Evolutionary conservation across 2,888 invertebrate genomes (phyloP), one percentile per base, ranked within the genome.

Genomic region (Octonoba sinensis): DNA sequence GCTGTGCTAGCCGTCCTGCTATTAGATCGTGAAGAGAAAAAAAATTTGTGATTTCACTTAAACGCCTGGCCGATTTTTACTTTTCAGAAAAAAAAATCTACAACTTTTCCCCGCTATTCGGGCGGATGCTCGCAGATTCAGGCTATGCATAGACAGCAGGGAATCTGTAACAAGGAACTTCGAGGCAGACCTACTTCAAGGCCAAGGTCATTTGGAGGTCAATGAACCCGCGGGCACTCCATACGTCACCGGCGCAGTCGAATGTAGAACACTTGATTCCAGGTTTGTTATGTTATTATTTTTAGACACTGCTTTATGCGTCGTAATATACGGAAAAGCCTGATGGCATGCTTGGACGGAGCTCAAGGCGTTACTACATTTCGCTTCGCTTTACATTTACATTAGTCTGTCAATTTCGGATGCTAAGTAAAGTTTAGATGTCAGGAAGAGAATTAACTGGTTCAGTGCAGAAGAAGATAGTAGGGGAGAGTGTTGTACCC

Each of bases 111-210:
- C 54, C 56, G 56, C 44, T 36, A 36, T 54, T 56, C 54, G 70
- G 46, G 54, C 73, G 73, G 73, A 74, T 74, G 51, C 69, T 27
- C 64, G 12, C 65, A 56, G 65, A 77, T 65, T 71, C 77, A 71
- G 66, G 73, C 79, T 73, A 69, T 69, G 24, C 51, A 36, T 36
- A 36, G 36, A 36, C 36, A 36, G 36, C 36, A 36, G 44, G n/a
- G 72, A 73, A 81, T 67, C 79, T 81, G 79, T 81, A 73, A 81
- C 79, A 81, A 73, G 79, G 79, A 81, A 81, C 79, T 81, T 69
- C 51, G 51, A 51, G 46, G 60, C 69, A 81, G 79, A 81, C 79
- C 79, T 81, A 81, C 79, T 81, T 81, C 79, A 81, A 81, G 73
- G 79, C 69, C 79, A 81, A 81, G 79, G 79, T 73, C 73, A 69